A percentile compares a stretch with the other conserved stretches of the same genome.
These are phyloP conservation scores for Timema podura DNA, from an alignment of 2,888 invertebrate species.

Conservation along the genomic window DNA sequence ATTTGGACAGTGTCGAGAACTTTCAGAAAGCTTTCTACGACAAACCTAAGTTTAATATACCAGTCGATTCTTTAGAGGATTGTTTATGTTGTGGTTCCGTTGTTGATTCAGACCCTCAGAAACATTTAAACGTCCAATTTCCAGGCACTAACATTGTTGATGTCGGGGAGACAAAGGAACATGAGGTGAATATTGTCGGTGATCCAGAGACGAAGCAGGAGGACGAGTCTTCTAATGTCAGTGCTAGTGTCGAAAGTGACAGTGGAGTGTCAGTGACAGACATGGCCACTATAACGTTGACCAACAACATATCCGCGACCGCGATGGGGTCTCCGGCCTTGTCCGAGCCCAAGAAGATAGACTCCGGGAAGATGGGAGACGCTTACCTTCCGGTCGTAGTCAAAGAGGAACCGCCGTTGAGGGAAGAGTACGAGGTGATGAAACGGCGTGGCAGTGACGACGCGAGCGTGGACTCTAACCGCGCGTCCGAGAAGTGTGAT, in stretches of 20 bases:
- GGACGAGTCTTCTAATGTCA: neutral
- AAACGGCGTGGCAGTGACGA: conserved; percentile 6
- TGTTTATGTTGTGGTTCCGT: neutral
- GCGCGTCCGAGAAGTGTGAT: conserved; percentile 18
- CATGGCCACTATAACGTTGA: conserved; percentile 18
- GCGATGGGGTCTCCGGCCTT: neutral
- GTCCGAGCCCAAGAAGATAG: conserved; percentile 12
- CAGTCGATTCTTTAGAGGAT: conserved; percentile 37
- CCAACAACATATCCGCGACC: neutral
- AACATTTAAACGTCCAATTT: conserved; percentile 27
- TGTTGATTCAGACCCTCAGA: conserved; percentile 20
- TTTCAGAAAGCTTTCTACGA: conserved; percentile 55
- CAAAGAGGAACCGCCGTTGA: conserved; percentile 49
- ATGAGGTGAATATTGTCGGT: neutral
- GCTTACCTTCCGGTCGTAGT: conserved; percentile 55
- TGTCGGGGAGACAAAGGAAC: conserved; percentile 9
- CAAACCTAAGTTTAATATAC: conserved; percentile 53
- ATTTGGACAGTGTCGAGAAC: conserved; percentile 49
- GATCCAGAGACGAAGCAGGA: neutral
- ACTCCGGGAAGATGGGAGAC: conserved; percentile 49
- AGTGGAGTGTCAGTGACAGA: conserved; percentile 5
- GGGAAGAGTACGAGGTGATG: conserved; percentile 32
- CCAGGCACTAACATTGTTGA: conserved; percentile 6
- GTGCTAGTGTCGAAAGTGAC: neutral
- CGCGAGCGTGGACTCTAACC: conserved; percentile 15